These are phyloP conservation scores for Mesembrinibis cayennensis DNA, from an alignment of 2,113 vertebrate genomes.

Conservation along the genomic window DNA sequence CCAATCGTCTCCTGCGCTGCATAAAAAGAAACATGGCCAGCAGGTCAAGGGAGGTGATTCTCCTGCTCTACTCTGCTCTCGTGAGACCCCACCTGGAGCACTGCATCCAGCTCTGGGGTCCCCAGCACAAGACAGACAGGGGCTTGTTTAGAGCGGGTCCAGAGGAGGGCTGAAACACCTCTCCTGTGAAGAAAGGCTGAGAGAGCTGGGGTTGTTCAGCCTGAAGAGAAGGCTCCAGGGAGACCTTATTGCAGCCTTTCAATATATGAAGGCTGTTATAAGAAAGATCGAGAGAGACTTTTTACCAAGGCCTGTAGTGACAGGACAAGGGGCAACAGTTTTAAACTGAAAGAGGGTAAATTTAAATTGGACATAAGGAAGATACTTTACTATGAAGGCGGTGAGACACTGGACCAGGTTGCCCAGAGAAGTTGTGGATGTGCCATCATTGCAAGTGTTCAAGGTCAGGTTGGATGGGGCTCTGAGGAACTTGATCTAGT, in stretches of 20 bases:
- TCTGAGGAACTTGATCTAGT: background rate
- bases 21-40: background rate
- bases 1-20: background rate
- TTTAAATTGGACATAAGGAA: background rate
- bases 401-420: background rate
- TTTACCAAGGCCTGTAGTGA: background rate
- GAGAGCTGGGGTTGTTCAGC: background rate
- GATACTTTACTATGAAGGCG: background rate
- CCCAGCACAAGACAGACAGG: background rate
- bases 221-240: background rate
- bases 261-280: background rate
- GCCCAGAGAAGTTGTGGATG: background rate
- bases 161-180: background rate
- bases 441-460: background rate
- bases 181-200: background rate
- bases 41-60: background rate
- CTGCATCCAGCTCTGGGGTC: background rate
- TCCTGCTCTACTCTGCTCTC: accelerated
- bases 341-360: background rate
- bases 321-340: background rate
- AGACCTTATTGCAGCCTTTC: background rate
- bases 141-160: background rate
- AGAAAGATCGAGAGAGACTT: background rate
- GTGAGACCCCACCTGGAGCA: background rate
- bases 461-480: background rate